phyloP scores from a whole-genome alignment of 1,140 invertebrate species.

The Trachymyrmex cornetzi region DNA sequence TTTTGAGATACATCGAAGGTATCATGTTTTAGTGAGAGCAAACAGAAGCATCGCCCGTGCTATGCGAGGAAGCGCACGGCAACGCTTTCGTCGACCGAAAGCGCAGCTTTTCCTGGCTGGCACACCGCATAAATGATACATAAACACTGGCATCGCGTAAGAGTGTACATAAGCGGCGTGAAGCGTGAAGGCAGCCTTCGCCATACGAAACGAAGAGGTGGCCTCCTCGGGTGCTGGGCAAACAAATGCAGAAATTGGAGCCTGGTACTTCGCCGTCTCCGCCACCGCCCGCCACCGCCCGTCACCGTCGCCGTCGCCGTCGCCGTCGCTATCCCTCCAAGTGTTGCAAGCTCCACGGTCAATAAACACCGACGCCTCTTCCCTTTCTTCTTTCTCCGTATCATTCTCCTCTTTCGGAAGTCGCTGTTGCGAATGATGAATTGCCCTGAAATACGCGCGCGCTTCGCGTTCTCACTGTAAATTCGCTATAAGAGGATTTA shows the following conservation, averaged over 20 bases:
- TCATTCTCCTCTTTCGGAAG: slow-evolving; percentile 10
- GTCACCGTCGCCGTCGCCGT: not conserved
- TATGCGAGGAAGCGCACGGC: slow-evolving; percentile 1
- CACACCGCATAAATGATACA: slow-evolving; percentile 74
- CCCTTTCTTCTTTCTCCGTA: not conserved
- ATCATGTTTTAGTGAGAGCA: slow-evolving; percentile 8
- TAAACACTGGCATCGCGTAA: slow-evolving; percentile 68
- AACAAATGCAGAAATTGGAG: slow-evolving; percentile 75
- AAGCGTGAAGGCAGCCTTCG: slow-evolving; percentile 52
- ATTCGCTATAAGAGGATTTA: slow-evolving; percentile 54
- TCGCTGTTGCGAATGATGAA: slow-evolving; percentile 31
- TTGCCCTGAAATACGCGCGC: slow-evolving; percentile 19
- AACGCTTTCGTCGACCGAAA: slow-evolving; percentile 47
- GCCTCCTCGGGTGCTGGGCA: slow-evolving; percentile 55
- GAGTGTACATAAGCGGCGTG: slow-evolving; percentile 67
- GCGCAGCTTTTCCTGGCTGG: slow-evolving; percentile 64
- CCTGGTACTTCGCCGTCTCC: slow-evolving; percentile 7
- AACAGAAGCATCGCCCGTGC: slow-evolving; percentile 7
- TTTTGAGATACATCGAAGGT: slow-evolving; percentile 26
- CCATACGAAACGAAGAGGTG: slow-evolving; percentile 61
- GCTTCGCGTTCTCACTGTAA: not conserved
- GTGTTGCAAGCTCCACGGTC: slow-evolving; percentile 32
- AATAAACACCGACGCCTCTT: slow-evolving; percentile 54
- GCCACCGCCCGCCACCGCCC: not conserved
- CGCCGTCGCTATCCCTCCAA: not conserved